Base-by-base conservation (phyloP, 2,797 vertebrate species). In the Pangasius mekongensis region DNA sequence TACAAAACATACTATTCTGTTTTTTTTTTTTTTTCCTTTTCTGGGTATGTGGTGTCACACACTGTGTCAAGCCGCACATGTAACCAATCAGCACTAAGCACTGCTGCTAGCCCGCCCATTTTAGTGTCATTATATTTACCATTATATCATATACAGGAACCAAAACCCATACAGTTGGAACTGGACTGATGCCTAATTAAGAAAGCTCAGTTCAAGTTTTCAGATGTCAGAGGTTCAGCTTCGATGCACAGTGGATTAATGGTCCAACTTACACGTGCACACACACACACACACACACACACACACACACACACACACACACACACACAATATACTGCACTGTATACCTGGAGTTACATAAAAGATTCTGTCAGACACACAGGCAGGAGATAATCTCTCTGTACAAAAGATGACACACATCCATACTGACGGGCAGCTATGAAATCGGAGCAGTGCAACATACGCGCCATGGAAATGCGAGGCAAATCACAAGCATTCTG, bases 361-460 rank as follows among this genome's bases (percentile, higher is more conserved):
- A 85, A 87, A 74, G 43, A 81, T 60, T 85, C 47, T 62, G 52
- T 49, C 20, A 84, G 73, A 85, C 83, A 73, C 56, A 85, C 47
- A 47, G 39, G 36, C 86, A 54, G 30, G 56, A 83, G 84, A 71
- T 84, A 74, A 84, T 56, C 78, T 33, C 60, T 80, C 24, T 30
- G 43, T 64, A 66, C 49, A 36, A 78, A 49, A 36, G 16, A 64
- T 13, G 47, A 84, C 30, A 60, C 10, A 5, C 5, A 58, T 24
- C 30, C 77, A 80, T 69, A 49, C 85, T 1, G 58, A 43, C 11
- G 18, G 16, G 20, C 60, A 66, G 52, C 80, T 58, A 62, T 52
- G 39, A 76, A 88, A 81, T 90, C 8, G 24, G 49, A 67, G 47
- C 0, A 3, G 20, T 24, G 64, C 33, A 36, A n/a, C 30, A 39